Evolutionary conservation across 2,797 vertebrate species (phyloP).

Genomic region (Mastacembelus armatus): DNA sequence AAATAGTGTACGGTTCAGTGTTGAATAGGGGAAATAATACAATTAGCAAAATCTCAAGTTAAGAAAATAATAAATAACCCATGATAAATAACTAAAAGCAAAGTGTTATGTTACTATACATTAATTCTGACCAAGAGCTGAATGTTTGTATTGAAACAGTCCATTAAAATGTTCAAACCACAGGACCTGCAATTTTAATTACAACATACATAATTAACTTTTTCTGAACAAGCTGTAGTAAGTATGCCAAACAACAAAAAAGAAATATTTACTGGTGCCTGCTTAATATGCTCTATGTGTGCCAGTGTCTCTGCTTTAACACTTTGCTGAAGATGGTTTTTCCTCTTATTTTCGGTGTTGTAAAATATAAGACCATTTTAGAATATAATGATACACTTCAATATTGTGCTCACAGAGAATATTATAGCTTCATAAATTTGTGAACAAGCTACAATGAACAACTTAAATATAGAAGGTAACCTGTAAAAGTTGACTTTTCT

Average conservation of each 20-base stretch:
- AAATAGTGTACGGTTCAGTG: not conserved
- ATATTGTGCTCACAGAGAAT: not conserved
- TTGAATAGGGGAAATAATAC: not conserved
- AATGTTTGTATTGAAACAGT: not conserved
- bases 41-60: not conserved
- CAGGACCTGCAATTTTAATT: not conserved
- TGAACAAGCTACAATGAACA: too few relatives aligned
- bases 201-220: not conserved
- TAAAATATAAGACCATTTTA: too few relatives aligned
- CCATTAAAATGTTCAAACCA: too few relatives aligned
- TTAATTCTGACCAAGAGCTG: not conserved
- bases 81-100: not conserved
- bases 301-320: not conserved
- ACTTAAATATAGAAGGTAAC: too few relatives aligned
- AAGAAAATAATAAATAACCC: not conserved
- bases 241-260: not conserved
- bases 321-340: not conserved
- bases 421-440: not conserved
- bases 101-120: too few relatives aligned
- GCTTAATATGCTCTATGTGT: conserved; percentile 8
- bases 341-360: too few relatives aligned
- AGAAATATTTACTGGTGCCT: not conserved
- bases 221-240: not conserved
- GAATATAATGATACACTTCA: too few relatives aligned
- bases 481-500: too few relatives aligned